A percentile compares a stretch with the other conserved stretches of the same genome.
These are phyloP conservation scores for Glomeris maerens DNA, from an alignment of 1,140 invertebrate genomes.

Conservation along the genomic window DNA sequence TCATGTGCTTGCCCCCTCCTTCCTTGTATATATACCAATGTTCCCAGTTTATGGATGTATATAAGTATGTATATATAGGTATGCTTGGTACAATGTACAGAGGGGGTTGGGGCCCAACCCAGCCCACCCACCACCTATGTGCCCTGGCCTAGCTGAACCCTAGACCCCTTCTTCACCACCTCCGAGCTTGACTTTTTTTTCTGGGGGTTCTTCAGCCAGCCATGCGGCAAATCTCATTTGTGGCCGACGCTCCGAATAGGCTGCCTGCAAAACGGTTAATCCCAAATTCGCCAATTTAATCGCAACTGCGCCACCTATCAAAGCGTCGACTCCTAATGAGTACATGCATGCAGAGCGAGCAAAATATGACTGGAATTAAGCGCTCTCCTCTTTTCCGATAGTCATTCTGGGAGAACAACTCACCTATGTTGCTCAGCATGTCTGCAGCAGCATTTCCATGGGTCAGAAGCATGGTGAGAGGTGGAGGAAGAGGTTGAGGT, in stretches of 20 bases:
- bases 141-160: conserved; percentile 11
- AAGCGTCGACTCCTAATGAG: conserved; percentile 18
- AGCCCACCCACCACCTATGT: not conserved
- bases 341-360: no score
- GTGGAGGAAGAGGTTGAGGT: no score
- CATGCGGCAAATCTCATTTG: conserved; percentile 15
- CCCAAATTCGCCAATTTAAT: conserved; percentile 22
- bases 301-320: conserved; percentile 20
- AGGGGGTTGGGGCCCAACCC: conserved; percentile 13
- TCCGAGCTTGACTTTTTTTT: conserved; percentile 12
- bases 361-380: no score
- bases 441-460: no score
- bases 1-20: conserved; percentile 33
- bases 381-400: no score
- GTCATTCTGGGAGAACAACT: no score
- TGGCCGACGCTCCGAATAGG: conserved; percentile 6
- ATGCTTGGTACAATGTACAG: no score
- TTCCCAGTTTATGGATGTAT: conserved; percentile 9
- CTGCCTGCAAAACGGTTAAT: conserved; percentile 17
- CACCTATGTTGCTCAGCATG: no score
- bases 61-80: not conserved
- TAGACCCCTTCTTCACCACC: conserved; percentile 20
- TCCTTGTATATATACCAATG: conserved; percentile 24
- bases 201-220: conserved; percentile 12
- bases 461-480: no score